Conservation (phyloP, 2,888 invertebrate species). For the Athalia circularis region DNA sequence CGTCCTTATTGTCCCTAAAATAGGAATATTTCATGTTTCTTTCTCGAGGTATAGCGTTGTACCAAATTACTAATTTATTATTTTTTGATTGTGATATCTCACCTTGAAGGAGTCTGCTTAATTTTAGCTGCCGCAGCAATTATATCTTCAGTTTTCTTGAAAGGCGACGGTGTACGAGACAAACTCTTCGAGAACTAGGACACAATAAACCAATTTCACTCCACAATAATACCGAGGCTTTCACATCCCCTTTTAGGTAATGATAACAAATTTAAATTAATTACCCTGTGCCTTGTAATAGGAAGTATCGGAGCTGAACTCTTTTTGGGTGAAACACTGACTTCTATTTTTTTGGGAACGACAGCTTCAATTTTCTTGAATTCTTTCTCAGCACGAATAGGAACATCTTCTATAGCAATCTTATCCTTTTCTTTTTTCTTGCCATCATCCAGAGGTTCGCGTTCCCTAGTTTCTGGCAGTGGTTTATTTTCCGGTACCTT, state of each 20-base stretch:
- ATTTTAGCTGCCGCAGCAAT: slow-evolving; percentile 65
- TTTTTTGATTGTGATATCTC: slow-evolving; percentile 8
- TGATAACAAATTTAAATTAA: slow-evolving; percentile 48
- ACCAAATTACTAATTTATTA: not conserved
- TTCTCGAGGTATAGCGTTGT: not conserved
- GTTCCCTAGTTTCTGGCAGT: slow-evolving; percentile 54
- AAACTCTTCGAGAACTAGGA: slow-evolving; percentile 82
- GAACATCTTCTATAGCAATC: slow-evolving; percentile 63
- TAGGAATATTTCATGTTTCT: slow-evolving; percentile 6
- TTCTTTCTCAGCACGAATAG: slow-evolving; percentile 66
- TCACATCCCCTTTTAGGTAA: not conserved
- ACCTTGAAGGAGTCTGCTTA: slow-evolving; percentile 62
- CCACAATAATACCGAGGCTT: slow-evolving; percentile 26
- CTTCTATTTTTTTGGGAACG: slow-evolving; percentile 63
- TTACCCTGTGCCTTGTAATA: slow-evolving; percentile 69
- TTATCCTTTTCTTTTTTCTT: slow-evolving; percentile 66
- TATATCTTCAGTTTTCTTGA: slow-evolving; percentile 79
- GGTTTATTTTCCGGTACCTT: slow-evolving; percentile 30
- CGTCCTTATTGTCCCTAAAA: slow-evolving; percentile 66
- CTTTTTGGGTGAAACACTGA: slow-evolving; percentile 69
- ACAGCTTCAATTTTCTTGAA: slow-evolving; percentile 61
- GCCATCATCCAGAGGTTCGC: slow-evolving; percentile 57
- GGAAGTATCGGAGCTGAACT: slow-evolving; percentile 58
- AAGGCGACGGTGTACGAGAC: slow-evolving; percentile 91
- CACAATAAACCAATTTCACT: slow-evolving; percentile 31